These are phyloP conservation scores for Tautogolabrus adspersus DNA, from an alignment of 2,113 vertebrate genomes.

Conservation along the genomic window DNA sequence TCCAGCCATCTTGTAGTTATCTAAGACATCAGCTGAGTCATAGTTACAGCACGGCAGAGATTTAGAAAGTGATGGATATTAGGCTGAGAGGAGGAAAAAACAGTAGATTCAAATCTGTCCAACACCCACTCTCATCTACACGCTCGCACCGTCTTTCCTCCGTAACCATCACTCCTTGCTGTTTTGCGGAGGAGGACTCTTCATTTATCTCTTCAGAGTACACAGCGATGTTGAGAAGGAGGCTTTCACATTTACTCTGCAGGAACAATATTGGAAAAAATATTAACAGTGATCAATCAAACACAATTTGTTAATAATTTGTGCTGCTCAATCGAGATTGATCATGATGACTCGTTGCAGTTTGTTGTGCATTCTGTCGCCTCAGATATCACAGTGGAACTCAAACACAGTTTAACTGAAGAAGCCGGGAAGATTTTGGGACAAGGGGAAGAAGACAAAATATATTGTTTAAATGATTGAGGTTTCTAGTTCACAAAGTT, in stretches of 20 bases:
- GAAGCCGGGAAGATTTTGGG: background rate
- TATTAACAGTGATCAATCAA: constrained; percentile 14
- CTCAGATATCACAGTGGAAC: background rate
- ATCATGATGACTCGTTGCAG: background rate
- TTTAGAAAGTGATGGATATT: constrained; percentile 66
- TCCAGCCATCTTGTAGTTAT: constrained; percentile 48
- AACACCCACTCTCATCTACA: constrained; percentile 49
- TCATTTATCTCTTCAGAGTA: background rate
- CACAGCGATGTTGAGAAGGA: background rate
- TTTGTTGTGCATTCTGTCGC: background rate
- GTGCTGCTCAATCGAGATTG: background rate
- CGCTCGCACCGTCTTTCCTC: constrained; percentile 22
- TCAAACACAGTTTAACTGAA: background rate
- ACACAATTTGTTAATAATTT: background rate
- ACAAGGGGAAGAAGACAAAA: background rate
- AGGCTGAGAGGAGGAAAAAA: constrained; percentile 65
- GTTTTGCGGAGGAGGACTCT: constrained; percentile 23
- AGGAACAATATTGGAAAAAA: constrained; percentile 9
- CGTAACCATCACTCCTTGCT: constrained; percentile 2
- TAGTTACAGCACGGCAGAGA: constrained; percentile 58
- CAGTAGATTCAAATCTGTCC: constrained; percentile 56
- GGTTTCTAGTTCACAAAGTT: too few species aligned
- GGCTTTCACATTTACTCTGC: background rate
- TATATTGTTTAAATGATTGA: too few species aligned
- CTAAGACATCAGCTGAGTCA: constrained; percentile 68